Evolutionary conservation across 2,113 vertebrate species (phyloP).

Genomic region (Austrofundulus limnaeus): DNA sequence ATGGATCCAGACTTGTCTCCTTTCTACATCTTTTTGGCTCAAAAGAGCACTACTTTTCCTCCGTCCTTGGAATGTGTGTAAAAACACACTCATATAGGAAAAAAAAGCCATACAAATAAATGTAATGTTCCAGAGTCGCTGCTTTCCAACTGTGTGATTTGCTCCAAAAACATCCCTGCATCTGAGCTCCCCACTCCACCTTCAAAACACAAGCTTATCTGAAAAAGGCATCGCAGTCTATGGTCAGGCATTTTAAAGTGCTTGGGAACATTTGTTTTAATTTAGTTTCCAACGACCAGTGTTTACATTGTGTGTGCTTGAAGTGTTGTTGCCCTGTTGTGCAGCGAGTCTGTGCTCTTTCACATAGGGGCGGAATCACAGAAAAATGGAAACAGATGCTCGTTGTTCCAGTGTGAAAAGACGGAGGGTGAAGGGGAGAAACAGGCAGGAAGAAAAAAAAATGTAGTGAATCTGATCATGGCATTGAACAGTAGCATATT

Average conservation of each 20-base stretch:
- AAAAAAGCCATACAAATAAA: slow-evolving; percentile 52
- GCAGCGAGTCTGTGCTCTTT: slow-evolving; percentile 45
- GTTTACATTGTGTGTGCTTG: slow-evolving; percentile 60
- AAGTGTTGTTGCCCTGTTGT: slow-evolving; percentile 58
- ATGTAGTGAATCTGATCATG: slow-evolving; percentile 60
- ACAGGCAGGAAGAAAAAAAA: slow-evolving; percentile 21
- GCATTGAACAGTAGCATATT: slow-evolving; percentile 50
- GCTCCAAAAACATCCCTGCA: slow-evolving; percentile 46
- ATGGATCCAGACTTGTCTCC: slow-evolving; percentile 59
- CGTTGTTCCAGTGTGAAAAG: slow-evolving; percentile 62
- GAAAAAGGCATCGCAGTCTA: slow-evolving; percentile 44
- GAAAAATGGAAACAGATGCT: slow-evolving; percentile 80
- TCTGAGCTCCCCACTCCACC: slow-evolving; percentile 19
- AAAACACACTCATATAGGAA: slow-evolving; percentile 53
- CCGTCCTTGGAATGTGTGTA: slow-evolving; percentile 34
- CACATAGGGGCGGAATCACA: slow-evolving; percentile 46
- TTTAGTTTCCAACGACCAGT: slow-evolving; percentile 52
- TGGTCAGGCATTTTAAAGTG: slow-evolving; percentile 49
- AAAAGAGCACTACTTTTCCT: slow-evolving; percentile 35
- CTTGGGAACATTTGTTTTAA: slow-evolving; percentile 67
- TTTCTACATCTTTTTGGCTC: slow-evolving; percentile 55
- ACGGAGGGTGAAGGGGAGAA: background rate
- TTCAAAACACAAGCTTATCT: slow-evolving; percentile 60
- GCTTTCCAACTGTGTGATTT: slow-evolving; percentile 59
- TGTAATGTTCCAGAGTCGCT: slow-evolving; percentile 40